Conservation (phyloP, 53 echinoderm and acorn worm species). For the Paelopatides confundens region DNA sequence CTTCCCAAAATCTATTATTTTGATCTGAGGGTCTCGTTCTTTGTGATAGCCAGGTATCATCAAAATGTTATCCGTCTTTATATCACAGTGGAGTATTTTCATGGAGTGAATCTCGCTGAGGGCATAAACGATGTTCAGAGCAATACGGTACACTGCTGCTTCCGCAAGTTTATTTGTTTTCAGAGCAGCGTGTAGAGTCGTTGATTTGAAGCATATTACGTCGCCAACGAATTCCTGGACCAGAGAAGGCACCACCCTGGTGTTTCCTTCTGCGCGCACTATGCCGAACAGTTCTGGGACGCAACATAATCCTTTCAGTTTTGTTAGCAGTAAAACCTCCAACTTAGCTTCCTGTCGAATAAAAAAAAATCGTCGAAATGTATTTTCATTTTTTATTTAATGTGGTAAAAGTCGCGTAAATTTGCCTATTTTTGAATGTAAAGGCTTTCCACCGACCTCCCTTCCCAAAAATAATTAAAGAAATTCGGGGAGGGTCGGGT, state of each 20-base stretch:
- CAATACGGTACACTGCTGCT: background rate
- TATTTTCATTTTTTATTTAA: too few relatives aligned
- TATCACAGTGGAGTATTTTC: background rate
- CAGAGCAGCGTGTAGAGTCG: background rate
- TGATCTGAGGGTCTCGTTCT: background rate
- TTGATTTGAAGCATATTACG: background rate
- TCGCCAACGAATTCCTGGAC: background rate
- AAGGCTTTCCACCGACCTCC: too few relatives aligned
- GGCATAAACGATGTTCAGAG: background rate
- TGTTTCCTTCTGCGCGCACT: background rate
- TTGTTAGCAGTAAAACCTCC: background rate
- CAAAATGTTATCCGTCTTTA: background rate
- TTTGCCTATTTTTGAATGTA: too few relatives aligned
- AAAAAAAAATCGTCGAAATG: too few relatives aligned
- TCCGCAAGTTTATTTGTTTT: background rate
- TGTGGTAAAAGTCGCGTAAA: too few relatives aligned
- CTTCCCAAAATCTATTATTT: conserved; percentile 25
- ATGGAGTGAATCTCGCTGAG: background rate
- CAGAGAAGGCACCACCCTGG: background rate
- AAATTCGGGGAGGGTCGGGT: too few relatives aligned
- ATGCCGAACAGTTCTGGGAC: background rate
- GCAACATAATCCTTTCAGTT: background rate
- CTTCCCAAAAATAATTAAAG: too few relatives aligned
- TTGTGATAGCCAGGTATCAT: background rate
- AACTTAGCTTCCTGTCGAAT: background rate